These are phyloP conservation scores for Microplitis mediator DNA, from an alignment of 1,140 invertebrate genomes.

Conservation along the genomic window DNA sequence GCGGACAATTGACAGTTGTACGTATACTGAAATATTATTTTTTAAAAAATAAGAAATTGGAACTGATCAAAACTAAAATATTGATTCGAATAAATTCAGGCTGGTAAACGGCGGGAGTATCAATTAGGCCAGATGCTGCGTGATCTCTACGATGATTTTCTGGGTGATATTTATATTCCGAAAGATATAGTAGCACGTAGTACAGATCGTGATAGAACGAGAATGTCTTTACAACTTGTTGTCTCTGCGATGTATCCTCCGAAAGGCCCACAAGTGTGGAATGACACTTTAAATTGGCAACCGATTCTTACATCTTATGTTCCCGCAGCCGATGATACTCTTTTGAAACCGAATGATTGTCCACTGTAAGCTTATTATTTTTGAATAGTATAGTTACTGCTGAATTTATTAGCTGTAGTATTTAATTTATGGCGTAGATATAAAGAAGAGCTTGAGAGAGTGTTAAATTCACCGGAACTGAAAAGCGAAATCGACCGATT, in stretches of 20 bases:
- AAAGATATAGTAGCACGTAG: slow-evolving; percentile 57
- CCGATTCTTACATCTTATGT: slow-evolving; percentile 45
- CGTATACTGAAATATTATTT: neutral
- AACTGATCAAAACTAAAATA: no score
- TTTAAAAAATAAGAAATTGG: no score
- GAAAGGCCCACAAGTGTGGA: slow-evolving; percentile 56
- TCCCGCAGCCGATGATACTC: slow-evolving; percentile 36
- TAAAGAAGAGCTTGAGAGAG: slow-evolving; percentile 10
- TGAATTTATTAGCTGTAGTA: no score
- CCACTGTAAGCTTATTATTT: slow-evolving; percentile 28
- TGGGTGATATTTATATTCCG: slow-evolving; percentile 60
- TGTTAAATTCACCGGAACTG: neutral
- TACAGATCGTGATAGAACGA: slow-evolving; percentile 64
- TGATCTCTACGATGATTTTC: slow-evolving; percentile 60
- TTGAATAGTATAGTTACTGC: no score
- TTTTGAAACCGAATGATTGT: slow-evolving; percentile 29
- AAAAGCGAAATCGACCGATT: slow-evolving; percentile 12
- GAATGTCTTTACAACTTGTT: slow-evolving; percentile 66
- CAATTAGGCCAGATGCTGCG: slow-evolving; percentile 59
- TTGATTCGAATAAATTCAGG: no score
- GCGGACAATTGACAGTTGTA: neutral
- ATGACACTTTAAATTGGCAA: slow-evolving; percentile 42
- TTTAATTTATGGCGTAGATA: no score
- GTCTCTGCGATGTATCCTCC: slow-evolving; percentile 66
- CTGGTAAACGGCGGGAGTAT: no score